A percentile compares a stretch with the other conserved stretches of the same genome.
Evolutionary conservation across 2,888 invertebrate genomes (phyloP).

Genomic region (Lepidocyrtoides sp.): DNA sequence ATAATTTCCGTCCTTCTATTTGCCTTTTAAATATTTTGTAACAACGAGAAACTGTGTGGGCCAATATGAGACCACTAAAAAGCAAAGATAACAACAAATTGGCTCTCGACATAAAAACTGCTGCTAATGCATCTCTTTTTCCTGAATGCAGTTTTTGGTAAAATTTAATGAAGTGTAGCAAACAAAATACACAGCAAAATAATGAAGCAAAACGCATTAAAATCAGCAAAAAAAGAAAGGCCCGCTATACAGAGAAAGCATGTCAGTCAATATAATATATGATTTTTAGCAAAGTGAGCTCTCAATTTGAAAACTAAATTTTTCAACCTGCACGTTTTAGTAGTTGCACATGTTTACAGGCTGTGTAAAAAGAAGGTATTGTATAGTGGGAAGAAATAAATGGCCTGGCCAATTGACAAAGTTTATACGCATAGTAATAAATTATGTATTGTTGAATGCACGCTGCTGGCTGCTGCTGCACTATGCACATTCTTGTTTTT

Average conservation of each 20-base stretch:
- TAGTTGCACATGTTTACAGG: not conserved
- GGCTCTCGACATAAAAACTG: conserved; percentile 11
- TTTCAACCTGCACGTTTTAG: not conserved
- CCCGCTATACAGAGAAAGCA: conserved; percentile 20
- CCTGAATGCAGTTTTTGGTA: conserved; percentile 4
- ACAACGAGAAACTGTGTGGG: conserved; percentile 18
- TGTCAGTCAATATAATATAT: not conserved
- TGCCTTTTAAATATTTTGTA: not conserved
- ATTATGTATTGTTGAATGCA: conserved; percentile 48
- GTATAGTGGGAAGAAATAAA: conserved; percentile 51
- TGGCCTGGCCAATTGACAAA: conserved; percentile 40
- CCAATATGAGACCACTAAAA: conserved; percentile 21
- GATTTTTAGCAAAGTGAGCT: not conserved
- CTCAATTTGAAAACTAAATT: not conserved
- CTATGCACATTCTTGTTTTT: conserved; percentile 10
- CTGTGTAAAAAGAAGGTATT: too few species aligned
- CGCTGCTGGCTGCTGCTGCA: too few species aligned
- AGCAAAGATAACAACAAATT: not conserved
- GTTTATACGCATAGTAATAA: conserved; percentile 25
- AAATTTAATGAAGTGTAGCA: conserved; percentile 4
- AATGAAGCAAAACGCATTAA: not conserved
- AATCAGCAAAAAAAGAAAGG: not conserved
- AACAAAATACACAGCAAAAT: not conserved
- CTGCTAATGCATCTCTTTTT: not conserved
- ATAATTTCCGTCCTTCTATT: not conserved